phyloP scores from a whole-genome alignment of 2,113 vertebrate species.

The Garra rufa region DNA sequence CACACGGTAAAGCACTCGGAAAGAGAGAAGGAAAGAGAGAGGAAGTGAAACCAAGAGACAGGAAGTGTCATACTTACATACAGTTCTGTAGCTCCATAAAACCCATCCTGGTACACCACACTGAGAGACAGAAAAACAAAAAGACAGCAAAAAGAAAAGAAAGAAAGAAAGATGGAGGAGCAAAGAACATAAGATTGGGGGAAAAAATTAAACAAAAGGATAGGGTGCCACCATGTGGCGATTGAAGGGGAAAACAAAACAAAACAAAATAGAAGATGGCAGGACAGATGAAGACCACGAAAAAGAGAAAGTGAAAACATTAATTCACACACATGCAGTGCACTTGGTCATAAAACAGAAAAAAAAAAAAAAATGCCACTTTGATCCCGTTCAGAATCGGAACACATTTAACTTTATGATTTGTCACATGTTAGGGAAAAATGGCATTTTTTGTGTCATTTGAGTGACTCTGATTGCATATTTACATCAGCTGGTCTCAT shows the following conservation, averaged over 20 bases:
- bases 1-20: conserved; percentile 68
- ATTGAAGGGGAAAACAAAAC: conserved; percentile 18
- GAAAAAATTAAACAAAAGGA: conserved; percentile 21
- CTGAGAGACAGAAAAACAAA: conserved; percentile 69
- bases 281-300: conserved; percentile 39
- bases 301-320: conserved; percentile 71
- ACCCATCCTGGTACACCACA: conserved; percentile 86
- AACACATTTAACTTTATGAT: too few relatives aligned
- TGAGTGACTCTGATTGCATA: conserved; percentile 23
- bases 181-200: not conserved
- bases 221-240: conserved; percentile 48
- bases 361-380: conserved; percentile 77
- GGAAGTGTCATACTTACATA: conserved; percentile 79
- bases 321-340: conserved; percentile 82
- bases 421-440: conserved; percentile 1
- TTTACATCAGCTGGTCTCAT: conserved; percentile 12
- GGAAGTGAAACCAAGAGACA: conserved; percentile 60
- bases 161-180: conserved; percentile 57
- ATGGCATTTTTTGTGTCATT: conserved; percentile 52
- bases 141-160: conserved; percentile 45
- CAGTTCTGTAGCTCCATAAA: conserved; percentile 83
- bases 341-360: conserved; percentile 51
- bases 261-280: conserved; percentile 10
- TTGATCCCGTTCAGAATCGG: conserved; percentile 60
- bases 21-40: conserved; percentile 58